Percentiles rank a stretch among this genome's conserved stretches.
phyloP scores from a whole-genome alignment of 1,140 invertebrate genomes.

The Contarinia nasturtii region DNA sequence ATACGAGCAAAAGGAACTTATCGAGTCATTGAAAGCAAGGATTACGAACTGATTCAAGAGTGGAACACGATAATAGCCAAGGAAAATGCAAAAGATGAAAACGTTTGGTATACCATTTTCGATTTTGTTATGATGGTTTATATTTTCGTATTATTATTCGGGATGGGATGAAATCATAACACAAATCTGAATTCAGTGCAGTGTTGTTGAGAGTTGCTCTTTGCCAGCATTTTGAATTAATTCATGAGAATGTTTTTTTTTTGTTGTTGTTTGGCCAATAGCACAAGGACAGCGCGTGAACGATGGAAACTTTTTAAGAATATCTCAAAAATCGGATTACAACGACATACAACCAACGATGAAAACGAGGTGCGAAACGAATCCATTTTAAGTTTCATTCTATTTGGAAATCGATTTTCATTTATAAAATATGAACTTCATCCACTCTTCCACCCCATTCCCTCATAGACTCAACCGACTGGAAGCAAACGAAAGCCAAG shows the following conservation, averaged over 20 bases:
- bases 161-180: too few relatives aligned
- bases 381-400: slow-evolving; percentile 4
- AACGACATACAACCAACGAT: slow-evolving; percentile 24
- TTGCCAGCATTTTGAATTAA: background rate
- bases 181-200: background rate
- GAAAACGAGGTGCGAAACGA: slow-evolving; percentile 13
- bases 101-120: too few relatives aligned
- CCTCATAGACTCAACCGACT: too few relatives aligned
- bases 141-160: too few relatives aligned
- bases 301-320: slow-evolving; percentile 39
- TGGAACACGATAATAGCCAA: slow-evolving; percentile 26
- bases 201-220: background rate
- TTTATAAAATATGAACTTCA: too few relatives aligned
- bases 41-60: slow-evolving; percentile 30
- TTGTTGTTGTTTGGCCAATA: background rate
- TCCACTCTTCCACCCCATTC: too few relatives aligned
- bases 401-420: too few relatives aligned
- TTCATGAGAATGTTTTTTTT: background rate
- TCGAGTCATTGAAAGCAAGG: slow-evolving; percentile 32
- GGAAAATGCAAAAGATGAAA: slow-evolving; percentile 15
- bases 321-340: slow-evolving; percentile 32
- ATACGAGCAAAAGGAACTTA: slow-evolving; percentile 34
- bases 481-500: slow-evolving; percentile 11
- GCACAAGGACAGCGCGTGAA: slow-evolving; percentile 32
- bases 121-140: background rate